A percentile compares a stretch with the other conserved stretches of the same genome.
Evolutionary conservation across 2,888 invertebrate genomes (phyloP).

Genomic region (Caenorhabditis sp.): DNA sequence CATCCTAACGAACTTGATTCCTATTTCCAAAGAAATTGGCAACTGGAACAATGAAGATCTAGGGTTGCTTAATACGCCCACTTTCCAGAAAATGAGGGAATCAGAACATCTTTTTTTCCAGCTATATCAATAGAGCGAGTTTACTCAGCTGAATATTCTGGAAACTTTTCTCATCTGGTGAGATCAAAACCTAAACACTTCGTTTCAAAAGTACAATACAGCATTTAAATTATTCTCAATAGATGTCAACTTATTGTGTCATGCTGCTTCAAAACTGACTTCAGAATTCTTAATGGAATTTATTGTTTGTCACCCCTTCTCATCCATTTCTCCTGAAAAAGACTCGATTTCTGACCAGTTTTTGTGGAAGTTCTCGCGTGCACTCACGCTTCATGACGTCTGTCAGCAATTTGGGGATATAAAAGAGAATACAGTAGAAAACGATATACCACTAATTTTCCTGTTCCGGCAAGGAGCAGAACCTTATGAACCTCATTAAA

Average conservation of each 20-base stretch:
- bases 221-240: background rate
- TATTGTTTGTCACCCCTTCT: background rate
- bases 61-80: no score
- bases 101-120: background rate
- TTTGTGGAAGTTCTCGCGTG: constrained; percentile 22
- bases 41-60: no score
- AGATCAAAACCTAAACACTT: background rate
- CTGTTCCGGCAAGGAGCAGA: constrained; percentile 23
- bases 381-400: constrained; percentile 28
- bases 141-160: constrained; percentile 12
- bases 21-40: no score
- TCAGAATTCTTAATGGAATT: constrained; percentile 27
- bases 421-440: constrained; percentile 16
- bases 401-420: constrained; percentile 16
- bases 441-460: constrained; percentile 16
- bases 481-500: constrained; percentile 39
- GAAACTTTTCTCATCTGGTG: background rate
- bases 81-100: no score
- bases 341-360: background rate
- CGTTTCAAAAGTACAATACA: background rate
- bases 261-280: constrained; percentile 16
- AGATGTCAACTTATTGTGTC: background rate
- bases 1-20: no score
- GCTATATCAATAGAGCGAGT: constrained; percentile 3
- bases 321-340: background rate